Percentiles rank a stretch among this genome's conserved stretches.
Conservation (phyloP, 2,888 invertebrate genomes). For the Glyphotaelius pellucidus region DNA sequence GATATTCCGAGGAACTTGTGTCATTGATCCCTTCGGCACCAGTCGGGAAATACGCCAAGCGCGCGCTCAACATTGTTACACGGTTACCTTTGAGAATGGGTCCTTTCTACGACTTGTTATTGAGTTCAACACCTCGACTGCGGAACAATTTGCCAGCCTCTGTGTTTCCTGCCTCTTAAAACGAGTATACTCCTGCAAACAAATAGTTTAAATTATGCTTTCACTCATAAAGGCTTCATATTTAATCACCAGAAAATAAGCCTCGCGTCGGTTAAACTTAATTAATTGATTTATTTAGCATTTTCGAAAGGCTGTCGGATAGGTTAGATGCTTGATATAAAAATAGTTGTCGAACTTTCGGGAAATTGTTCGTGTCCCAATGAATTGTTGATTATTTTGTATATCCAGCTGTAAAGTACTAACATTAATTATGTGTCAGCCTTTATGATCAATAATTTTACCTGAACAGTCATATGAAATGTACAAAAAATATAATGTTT, state of each 20-base stretch:
- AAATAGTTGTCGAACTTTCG: neutral
- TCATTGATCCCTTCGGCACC: too few relatives aligned
- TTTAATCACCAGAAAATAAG: neutral
- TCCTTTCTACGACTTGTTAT: too few relatives aligned
- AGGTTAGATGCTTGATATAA: neutral
- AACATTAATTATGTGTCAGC: neutral
- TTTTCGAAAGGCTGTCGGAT: neutral
- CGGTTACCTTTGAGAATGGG: too few relatives aligned
- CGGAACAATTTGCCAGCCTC: too few relatives aligned
- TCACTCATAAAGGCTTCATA: neutral
- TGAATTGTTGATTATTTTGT: conserved; percentile 2
- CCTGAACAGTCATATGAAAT: neutral
- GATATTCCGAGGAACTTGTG: too few relatives aligned
- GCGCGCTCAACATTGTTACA: too few relatives aligned
- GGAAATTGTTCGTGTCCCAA: neutral
- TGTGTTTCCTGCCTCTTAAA: too few relatives aligned
- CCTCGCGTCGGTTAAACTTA: neutral
- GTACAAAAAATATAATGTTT: neutral
- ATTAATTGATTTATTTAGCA: neutral
- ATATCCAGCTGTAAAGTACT: neutral
- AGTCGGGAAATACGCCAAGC: too few relatives aligned
- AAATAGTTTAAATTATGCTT: neutral
- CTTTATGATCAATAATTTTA: neutral
- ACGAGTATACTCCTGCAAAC: too few relatives aligned
- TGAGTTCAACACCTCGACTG: too few relatives aligned